Evolutionary conservation across 1,140 invertebrate genomes (phyloP).

Genomic region (Luehdorfia chinensis): DNA sequence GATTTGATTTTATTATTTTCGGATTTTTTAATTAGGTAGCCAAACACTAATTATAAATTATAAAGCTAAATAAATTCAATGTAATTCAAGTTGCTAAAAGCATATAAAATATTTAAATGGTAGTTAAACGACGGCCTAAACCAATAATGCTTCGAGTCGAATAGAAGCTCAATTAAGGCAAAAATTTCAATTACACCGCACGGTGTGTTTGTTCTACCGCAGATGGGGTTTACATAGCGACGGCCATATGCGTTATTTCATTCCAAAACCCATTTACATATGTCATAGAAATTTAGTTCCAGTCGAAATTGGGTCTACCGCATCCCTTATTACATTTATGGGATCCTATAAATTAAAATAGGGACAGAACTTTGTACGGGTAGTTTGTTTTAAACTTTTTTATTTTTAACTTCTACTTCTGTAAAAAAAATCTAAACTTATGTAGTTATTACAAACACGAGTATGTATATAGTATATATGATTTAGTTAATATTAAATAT

Average conservation of each 20-base stretch:
- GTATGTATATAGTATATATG: too few relatives aligned
- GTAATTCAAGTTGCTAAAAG: conserved; percentile 2
- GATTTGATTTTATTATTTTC: too few relatives aligned
- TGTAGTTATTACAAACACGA: too few relatives aligned
- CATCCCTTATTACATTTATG: too few relatives aligned
- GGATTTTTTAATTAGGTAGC: too few relatives aligned
- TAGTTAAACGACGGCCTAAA: conserved; percentile 9
- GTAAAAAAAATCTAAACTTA: too few relatives aligned
- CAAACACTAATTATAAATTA: too few relatives aligned
- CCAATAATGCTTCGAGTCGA: not conserved
- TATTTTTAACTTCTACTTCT: too few relatives aligned
- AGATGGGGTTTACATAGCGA: conserved; percentile 13
- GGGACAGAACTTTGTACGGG: too few relatives aligned
- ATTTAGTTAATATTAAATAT: too few relatives aligned
- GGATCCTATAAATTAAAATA: too few relatives aligned
- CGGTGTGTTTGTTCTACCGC: conserved; percentile 17
- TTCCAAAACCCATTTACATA: not conserved
- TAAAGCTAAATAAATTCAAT: not conserved
- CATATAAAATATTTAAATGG: conserved; percentile 11
- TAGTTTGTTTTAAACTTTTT: too few relatives aligned
- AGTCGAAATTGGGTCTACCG: not conserved
- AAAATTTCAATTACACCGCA: conserved; percentile 23
- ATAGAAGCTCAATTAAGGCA: conserved; percentile 17
- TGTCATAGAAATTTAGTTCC: not conserved
- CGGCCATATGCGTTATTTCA: conserved; percentile 7